A percentile compares a stretch with the other conserved stretches of the same genome.
Conservation (phyloP, 2,113 vertebrate genomes). For the Riparia riparia region DNA sequence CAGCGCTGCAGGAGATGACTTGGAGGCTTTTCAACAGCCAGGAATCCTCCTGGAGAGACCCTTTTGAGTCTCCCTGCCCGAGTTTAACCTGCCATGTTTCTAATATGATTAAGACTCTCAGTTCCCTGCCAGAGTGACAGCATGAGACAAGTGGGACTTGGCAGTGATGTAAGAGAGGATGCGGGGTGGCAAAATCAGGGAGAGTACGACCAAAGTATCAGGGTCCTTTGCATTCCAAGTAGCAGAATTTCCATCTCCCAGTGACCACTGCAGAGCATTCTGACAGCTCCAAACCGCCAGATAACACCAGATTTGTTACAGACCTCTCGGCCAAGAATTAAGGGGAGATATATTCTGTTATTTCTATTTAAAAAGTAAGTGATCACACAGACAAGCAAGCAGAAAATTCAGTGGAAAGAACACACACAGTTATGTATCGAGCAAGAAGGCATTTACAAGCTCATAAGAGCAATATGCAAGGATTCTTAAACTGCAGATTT, state of each 20-base stretch:
- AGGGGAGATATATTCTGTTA: background rate
- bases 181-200: background rate
- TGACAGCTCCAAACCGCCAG: conserved; percentile 12
- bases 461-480: background rate
- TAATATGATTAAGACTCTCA: background rate
- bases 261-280: conserved; percentile 18
- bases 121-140: conserved; percentile 54
- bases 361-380: background rate
- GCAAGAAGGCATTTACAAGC: background rate
- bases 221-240: conserved; percentile 25
- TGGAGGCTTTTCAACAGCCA: conserved; percentile 11
- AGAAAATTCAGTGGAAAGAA: conserved; percentile 6
- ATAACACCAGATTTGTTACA: conserved; percentile 27
- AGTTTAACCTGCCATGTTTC: conserved; percentile 32
- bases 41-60: background rate
- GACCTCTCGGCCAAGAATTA: conserved; percentile 38
- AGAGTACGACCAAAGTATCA: background rate
- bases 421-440: fast-evolving
- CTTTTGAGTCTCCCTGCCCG: background rate
- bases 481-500: background rate
- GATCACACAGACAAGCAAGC: background rate
- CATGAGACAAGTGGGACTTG: conserved; percentile 40
- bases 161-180: background rate
- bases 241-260: conserved; percentile 11
- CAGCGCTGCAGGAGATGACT: background rate